These are phyloP conservation scores for Scaptomyza caliginosa DNA, from an alignment of 2,888 invertebrate genomes.

Conservation along the genomic window DNA sequence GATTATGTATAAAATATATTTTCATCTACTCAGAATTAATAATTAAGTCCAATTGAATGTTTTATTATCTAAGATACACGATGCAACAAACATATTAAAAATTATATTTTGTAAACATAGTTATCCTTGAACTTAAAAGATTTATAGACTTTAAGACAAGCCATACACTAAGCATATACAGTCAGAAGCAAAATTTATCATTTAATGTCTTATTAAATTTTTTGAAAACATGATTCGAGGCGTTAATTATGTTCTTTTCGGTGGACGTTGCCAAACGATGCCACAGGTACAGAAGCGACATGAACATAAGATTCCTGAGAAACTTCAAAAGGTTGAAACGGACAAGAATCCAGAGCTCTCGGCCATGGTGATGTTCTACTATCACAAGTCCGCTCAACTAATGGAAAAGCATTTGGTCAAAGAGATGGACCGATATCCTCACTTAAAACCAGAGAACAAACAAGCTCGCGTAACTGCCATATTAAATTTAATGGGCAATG, in stretches of 20 bases:
- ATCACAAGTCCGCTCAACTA: conserved; percentile 76
- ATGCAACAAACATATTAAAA: neutral
- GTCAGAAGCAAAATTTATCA: neutral
- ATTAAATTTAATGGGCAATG: conserved; percentile 73
- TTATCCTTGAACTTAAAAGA: neutral
- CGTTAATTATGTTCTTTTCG: conserved; percentile 10
- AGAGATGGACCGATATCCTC: conserved; percentile 72
- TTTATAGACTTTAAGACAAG: neutral
- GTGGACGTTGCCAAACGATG: neutral
- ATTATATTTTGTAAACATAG: neutral
- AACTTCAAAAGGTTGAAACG: conserved; percentile 63
- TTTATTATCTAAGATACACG: too few relatives aligned
- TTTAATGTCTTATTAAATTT: neutral
- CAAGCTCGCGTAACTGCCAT: conserved; percentile 75
- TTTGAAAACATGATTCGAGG: conserved; percentile 19
- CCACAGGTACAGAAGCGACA: conserved; percentile 16
- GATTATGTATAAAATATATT: neutral
- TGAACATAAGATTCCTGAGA: conserved; percentile 77
- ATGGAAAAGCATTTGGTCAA: conserved; percentile 76
- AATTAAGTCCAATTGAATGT: too few relatives aligned
- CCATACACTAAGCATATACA: neutral
- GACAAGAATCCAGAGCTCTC: conserved; percentile 76
- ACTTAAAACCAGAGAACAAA: conserved; percentile 63
- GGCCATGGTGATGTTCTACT: conserved; percentile 81
- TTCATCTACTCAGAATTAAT: too few relatives aligned